Conservation (phyloP, 37 sponge, comb jelly and placozoan genomes). For the Amphimedon queenslandica region DNA sequence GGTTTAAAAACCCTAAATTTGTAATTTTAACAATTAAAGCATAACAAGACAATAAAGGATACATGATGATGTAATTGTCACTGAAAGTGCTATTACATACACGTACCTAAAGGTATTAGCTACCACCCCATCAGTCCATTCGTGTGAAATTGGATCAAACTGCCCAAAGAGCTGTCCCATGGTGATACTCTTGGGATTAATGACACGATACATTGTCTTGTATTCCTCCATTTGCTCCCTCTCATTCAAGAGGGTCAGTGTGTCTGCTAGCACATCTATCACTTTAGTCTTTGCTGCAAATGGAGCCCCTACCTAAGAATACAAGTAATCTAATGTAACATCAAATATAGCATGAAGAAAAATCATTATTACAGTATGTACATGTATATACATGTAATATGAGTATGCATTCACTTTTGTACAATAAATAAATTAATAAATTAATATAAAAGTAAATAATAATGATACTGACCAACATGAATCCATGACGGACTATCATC, state of each 20-base stretch:
- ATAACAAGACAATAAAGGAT: too few relatives aligned
- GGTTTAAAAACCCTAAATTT: too few relatives aligned
- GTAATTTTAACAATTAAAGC: too few relatives aligned
- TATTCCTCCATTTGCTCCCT: constrained; percentile 85
- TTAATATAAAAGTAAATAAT: background rate
- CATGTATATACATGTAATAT: too few relatives aligned
- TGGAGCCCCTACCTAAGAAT: constrained; percentile 9
- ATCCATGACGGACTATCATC: constrained; percentile 98
- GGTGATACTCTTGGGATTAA: constrained; percentile 97
- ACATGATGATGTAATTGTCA: too few relatives aligned
- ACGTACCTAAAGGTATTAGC: constrained; percentile 93
- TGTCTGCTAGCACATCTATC: constrained; percentile 78
- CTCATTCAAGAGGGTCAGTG: constrained; percentile 83
- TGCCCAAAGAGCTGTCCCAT: constrained; percentile 99
- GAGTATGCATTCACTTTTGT: too few relatives aligned
- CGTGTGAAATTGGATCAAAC: constrained; percentile 99
- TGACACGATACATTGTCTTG: constrained; percentile 71
- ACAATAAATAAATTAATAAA: background rate
- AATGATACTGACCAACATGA: constrained; percentile 64
- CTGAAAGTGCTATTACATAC: too few relatives aligned
- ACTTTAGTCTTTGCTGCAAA: constrained; percentile 23
- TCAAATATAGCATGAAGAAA: too few relatives aligned
- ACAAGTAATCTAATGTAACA: too few relatives aligned
- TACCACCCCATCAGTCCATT: constrained; percentile 98
- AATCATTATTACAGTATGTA: too few relatives aligned